Evolutionary conservation across 2,113 vertebrate genomes (phyloP), one percentile per base, ranked within the genome.

Genomic region (Psephotus haematonotus): DNA sequence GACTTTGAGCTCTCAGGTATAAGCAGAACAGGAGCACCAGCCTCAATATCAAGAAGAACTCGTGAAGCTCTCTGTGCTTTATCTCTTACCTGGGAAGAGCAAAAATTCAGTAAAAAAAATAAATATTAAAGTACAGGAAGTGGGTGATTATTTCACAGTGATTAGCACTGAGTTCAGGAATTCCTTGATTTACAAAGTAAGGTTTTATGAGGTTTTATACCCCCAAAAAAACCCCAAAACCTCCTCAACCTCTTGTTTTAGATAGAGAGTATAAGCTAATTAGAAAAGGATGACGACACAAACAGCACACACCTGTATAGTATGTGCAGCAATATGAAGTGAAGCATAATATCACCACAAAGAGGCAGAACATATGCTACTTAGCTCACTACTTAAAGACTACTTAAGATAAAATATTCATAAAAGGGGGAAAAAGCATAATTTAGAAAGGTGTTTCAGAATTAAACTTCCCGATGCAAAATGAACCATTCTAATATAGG

Each of bases 1-100:
- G 99, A 99, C 82, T 95, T 97, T 1, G 99, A 99, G 96, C 99
- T 99, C 95, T 99, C 99, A 9, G 99, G 99, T 90, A 99, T 99
- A 6, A 99, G 98, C 33, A 99, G 98, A 39, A 99, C 99, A 18
- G 99, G 99, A 64, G 99, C 99, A 1, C 99, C 99, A 4, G 99
- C 99, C 91, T 99, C 98, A 17, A 99, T 99, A 90, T 99, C 99
- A 70, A 99, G 97, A 35, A 99, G 98, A 78, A 99, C 97, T 39
- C 99, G 98, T 16, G 99, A 98, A 11, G 98, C 98, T 65, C 99
- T 93, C 96, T 99, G 99, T 5, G 99, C 98, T 78, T 98, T 98
- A 78, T 99, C 99, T 93, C 98, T 97, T 15, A 99, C 99, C 99
- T 99, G 94, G 19, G 24, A 49, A 79, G 39, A 82, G 33, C 27